Evolutionary conservation across 35 echinoderm and acorn worm genomes (phyloP).

Genomic region (Ophioderma brevispina): DNA sequence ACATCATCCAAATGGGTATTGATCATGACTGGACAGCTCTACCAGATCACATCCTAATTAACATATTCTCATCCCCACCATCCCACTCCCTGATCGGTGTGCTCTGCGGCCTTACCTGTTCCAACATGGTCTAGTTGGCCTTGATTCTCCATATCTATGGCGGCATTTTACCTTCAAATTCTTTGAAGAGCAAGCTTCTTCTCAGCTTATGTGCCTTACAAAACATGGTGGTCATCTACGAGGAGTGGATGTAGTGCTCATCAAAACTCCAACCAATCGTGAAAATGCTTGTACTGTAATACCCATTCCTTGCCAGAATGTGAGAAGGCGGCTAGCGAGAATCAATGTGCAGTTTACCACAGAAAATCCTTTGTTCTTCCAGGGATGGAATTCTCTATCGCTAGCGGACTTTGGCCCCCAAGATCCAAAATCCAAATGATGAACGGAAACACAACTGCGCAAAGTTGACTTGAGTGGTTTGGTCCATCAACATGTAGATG

Average conservation of each 20-base stretch:
- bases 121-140: constrained; percentile 68
- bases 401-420: constrained; percentile 90
- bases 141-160: constrained; percentile 72
- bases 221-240: constrained; percentile 65
- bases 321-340: constrained; percentile 67
- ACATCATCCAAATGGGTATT: not conserved
- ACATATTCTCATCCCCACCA: constrained; percentile 62
- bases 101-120: constrained; percentile 69
- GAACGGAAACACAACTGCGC: constrained; percentile 35
- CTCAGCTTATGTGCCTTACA: constrained; percentile 69
- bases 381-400: too few species aligned
- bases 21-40: constrained; percentile 64
- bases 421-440: constrained; percentile 54
- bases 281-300: constrained; percentile 75
- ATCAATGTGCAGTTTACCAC: constrained; percentile 73
- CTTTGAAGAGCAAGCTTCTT: constrained; percentile 34
- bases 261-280: constrained; percentile 46
- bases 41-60: constrained; percentile 85
- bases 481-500: constrained; percentile 58
- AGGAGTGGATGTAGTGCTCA: constrained; percentile 53
- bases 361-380: constrained; percentile 93
- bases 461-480: constrained; percentile 77
- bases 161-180: constrained; percentile 74
- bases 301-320: constrained; percentile 31
- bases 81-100: constrained; percentile 68